A percentile compares a stretch with the other conserved stretches of the same genome.
These are phyloP conservation scores for Lasioglossum figueresi DNA, from an alignment of 2,888 invertebrate species.

Conservation along the genomic window DNA sequence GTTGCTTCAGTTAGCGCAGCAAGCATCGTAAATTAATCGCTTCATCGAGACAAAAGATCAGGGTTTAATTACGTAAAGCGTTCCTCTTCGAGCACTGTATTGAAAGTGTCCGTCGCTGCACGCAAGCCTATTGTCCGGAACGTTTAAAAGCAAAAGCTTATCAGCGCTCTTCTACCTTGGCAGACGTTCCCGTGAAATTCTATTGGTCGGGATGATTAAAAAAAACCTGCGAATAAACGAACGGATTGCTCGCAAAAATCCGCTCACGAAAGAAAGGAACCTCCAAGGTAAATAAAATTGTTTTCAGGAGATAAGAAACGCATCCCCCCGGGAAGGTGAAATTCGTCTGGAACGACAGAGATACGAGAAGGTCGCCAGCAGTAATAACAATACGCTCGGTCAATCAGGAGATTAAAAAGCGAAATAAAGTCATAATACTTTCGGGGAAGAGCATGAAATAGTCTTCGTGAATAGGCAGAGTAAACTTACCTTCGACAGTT, in stretches of 20 bases:
- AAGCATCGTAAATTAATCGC: slow-evolving; percentile 51
- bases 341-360: neutral
- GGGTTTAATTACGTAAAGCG: slow-evolving; percentile 54
- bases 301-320: neutral
- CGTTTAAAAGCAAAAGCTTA: slow-evolving; percentile 50
- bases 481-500: neutral
- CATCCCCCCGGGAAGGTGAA: neutral
- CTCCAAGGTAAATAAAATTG: neutral
- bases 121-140: slow-evolving; percentile 44
- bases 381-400: neutral
- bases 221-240: neutral
- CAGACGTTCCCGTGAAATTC: slow-evolving; percentile 29
- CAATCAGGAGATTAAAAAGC: neutral
- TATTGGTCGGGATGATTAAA: slow-evolving; percentile 30
- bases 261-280: neutral
- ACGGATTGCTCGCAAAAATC: neutral
- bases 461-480: neutral
- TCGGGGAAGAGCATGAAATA: neutral
- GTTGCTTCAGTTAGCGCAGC: slow-evolving; percentile 28
- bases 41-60: slow-evolving; percentile 57
- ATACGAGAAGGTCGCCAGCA: neutral
- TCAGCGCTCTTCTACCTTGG: slow-evolving; percentile 20
- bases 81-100: slow-evolving; percentile 10
- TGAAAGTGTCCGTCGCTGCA: slow-evolving; percentile 43
- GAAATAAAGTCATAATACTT: neutral